These are phyloP conservation scores for Leptinotarsa undecemlineata DNA, from an alignment of 1,140 invertebrate genomes.

Conservation along the genomic window DNA sequence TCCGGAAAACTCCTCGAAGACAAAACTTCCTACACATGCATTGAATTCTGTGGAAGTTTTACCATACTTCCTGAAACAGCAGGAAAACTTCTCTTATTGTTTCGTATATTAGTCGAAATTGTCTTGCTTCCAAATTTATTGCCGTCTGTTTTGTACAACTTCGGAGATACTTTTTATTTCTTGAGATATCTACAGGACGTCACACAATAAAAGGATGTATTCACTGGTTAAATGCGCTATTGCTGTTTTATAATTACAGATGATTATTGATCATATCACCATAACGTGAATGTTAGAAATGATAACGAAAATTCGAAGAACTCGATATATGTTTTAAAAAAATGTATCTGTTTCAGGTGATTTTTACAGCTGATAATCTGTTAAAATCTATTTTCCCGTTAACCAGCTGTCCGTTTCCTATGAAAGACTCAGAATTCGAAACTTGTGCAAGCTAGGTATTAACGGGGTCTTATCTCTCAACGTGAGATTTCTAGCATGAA, in stretches of 20 bases:
- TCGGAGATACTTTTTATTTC: conserved; percentile 9
- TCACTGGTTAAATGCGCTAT: neutral
- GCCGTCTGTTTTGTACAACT: conserved; percentile 23
- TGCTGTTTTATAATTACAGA: neutral
- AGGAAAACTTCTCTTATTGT: conserved; percentile 35
- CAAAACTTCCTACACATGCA: conserved; percentile 42
- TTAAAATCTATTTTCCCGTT: no score
- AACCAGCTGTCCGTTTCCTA: no score
- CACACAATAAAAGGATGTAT: neutral
- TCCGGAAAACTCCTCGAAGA: conserved; percentile 31
- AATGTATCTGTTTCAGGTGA: no score
- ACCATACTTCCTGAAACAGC: conserved; percentile 31
- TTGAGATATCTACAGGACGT: neutral
- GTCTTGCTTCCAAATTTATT: conserved; percentile 22
- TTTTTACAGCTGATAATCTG: no score
- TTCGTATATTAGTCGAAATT: conserved; percentile 34
- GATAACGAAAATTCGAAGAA: no score
- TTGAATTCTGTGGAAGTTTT: conserved; percentile 35
- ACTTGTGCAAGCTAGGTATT: no score
- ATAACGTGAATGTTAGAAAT: no score
- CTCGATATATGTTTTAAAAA: no score
- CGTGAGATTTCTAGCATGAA: no score
- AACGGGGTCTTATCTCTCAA: no score
- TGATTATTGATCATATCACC: no score
- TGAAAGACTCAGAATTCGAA: no score